Evolutionary conservation across 2,888 invertebrate genomes (phyloP), one percentile per base, ranked within the genome.

Genomic region (Erebia epiphron): DNA sequence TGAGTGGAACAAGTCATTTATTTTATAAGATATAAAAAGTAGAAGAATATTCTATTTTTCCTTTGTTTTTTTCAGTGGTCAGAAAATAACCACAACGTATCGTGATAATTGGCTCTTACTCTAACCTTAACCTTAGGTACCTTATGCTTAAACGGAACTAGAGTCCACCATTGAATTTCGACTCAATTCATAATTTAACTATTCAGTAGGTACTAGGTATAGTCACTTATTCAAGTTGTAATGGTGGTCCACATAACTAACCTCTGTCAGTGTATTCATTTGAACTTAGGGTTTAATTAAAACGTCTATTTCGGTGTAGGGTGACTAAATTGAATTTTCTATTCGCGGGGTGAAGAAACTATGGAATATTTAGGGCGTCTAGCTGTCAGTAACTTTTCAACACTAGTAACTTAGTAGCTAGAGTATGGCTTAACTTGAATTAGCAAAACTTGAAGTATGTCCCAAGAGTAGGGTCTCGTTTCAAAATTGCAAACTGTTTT

Each of bases 321-420:
- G 13, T 21, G 1, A 52, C 18, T 18, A 50, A n/a, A 61, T 68
- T 49, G n/a, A 58, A 58, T 64, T 54, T 68, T 9, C 46, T 64
- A 64, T 64, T 18, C 16, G 11, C 18, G 16, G 41, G 46, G 60
- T 60, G 26, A 26, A 52, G 18, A 68, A 16, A 41, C 49, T n/a
- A 49, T 46, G 11, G 58, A 65, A 60, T 54, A 68, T 71, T 60
- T 43, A 57, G 56, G 52, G 58, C 58, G 68, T 52, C 50, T 16
- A n/a, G 21, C 58, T 50, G 58, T 58, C 52, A 50, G 41, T 18
- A 50, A 13, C 18, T 52, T 60, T 56, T 54, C 10, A 54, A 54
- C 16, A 9, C 54, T 18, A 54, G 50, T n/a, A 8, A 14, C 8
- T 62, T 18, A 7, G 35, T 7, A 35, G 35, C 21, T 18, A 18